phyloP scores from a whole-genome alignment of 2,888 invertebrate species.

The Anoncus sp. region DNA sequence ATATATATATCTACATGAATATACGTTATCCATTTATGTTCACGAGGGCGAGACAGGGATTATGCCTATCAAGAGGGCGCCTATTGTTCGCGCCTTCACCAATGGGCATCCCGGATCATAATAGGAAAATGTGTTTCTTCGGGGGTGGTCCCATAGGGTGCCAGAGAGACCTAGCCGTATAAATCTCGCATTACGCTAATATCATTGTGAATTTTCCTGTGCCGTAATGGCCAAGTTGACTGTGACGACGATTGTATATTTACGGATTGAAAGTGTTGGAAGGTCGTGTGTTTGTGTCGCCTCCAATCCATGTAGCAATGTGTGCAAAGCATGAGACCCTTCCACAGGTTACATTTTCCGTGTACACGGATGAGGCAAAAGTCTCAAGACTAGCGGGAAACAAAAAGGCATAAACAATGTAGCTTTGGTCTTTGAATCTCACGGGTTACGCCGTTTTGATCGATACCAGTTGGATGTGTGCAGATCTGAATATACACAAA shows the following conservation, averaged over 20 bases:
- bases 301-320: not conserved
- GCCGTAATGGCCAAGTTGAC: constrained; percentile 40
- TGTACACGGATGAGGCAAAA: not conserved
- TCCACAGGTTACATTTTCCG: constrained; percentile 23
- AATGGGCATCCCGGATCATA: constrained; percentile 36
- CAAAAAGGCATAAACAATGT: constrained; percentile 14
- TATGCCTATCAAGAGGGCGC: constrained; percentile 28
- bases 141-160: constrained; percentile 45
- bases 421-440: not conserved
- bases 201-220: constrained; percentile 62
- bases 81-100: constrained; percentile 25
- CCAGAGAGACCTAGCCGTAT: constrained; percentile 50
- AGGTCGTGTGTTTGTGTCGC: constrained; percentile 35
- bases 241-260: constrained; percentile 56
- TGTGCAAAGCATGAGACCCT: constrained; percentile 11
- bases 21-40: constrained; percentile 26
- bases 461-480: constrained; percentile 27
- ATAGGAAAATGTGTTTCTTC: constrained; percentile 46
- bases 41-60: constrained; percentile 28
- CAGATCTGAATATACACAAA: constrained; percentile 39
- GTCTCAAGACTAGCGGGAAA: not conserved
- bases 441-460: constrained; percentile 5
- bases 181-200: constrained; percentile 71
- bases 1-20: constrained; percentile 17
- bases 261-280: constrained; percentile 29